phyloP scores from a whole-genome alignment of 2,888 invertebrate species.

The Amphiduros pacificus region DNA sequence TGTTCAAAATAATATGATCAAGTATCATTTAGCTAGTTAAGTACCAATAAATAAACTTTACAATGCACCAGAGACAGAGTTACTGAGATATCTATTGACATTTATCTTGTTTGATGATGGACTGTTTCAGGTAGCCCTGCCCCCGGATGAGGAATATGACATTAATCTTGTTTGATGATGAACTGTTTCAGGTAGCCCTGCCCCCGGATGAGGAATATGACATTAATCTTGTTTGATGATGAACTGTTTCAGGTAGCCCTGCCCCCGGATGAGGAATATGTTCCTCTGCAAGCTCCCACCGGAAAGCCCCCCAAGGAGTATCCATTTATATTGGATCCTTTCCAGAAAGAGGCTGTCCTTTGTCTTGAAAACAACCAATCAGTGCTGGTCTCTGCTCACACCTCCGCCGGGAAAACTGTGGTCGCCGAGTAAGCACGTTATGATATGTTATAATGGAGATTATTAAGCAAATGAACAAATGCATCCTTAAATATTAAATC shows the following conservation, averaged over 20 bases:
- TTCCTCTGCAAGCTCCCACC: conserved; percentile 63
- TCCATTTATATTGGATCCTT: conserved; percentile 92
- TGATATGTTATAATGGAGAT: no score
- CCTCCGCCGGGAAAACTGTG: conserved; percentile 99
- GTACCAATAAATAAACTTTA: no score
- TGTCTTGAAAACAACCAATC: conserved; percentile 98
- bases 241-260: conserved; percentile 65
- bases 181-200: background rate
- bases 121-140: background rate
- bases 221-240: background rate
- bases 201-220: conserved; percentile 31
- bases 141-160: background rate
- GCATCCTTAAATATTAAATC: no score
- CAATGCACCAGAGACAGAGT: no score
- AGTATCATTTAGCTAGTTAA: no score
- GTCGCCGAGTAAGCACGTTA: conserved; percentile 87
- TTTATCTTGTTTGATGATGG: background rate
- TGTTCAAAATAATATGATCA: background rate
- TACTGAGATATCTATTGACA: no score
- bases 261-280: conserved; percentile 83
- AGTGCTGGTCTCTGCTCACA: conserved; percentile 97
- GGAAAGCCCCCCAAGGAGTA: conserved; percentile 83
- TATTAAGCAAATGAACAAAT: background rate
- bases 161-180: background rate
- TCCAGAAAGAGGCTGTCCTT: conserved; percentile 93